Conservation (phyloP, 2,888 invertebrate species). For the Ptilodon capucinus region DNA sequence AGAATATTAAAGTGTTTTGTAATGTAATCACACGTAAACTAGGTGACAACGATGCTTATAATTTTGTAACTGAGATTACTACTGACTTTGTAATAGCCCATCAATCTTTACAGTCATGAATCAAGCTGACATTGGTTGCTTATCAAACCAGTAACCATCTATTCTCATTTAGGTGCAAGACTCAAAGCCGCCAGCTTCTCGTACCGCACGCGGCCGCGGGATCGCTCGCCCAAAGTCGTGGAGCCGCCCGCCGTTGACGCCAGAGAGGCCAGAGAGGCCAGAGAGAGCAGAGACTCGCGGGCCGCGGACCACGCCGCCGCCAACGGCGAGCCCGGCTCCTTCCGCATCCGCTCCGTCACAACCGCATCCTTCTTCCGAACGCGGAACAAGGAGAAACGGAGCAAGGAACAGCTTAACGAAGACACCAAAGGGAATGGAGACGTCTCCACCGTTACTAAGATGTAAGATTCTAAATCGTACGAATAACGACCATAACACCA, state of each 20-base stretch:
- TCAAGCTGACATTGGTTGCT: no score
- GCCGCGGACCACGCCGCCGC: conserved; percentile 37
- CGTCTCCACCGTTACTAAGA: conserved; percentile 45
- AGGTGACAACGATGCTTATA: no score
- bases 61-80: no score
- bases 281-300: no score
- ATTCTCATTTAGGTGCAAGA: conserved; percentile 42
- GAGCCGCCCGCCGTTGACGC: conserved; percentile 47
- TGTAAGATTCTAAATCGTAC: conserved; percentile 37
- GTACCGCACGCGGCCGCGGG: conserved; percentile 57
- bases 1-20: no score
- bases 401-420: conserved; percentile 41
- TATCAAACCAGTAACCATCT: no score
- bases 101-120: no score
- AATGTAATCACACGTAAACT: no score
- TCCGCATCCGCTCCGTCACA: conserved; percentile 65
- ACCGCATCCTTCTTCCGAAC: conserved; percentile 65
- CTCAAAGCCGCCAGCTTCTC: conserved; percentile 70
- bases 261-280: no score
- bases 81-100: no score
- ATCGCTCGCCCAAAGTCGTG: conserved; percentile 56
- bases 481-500: no score
- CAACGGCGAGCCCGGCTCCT: conserved; percentile 56
- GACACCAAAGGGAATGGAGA: conserved; percentile 54
- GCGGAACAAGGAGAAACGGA: conserved; percentile 50